These are phyloP conservation scores for Manis crassicaudata DNA, from an alignment of 2,797 vertebrate species.

Conservation along the genomic window DNA sequence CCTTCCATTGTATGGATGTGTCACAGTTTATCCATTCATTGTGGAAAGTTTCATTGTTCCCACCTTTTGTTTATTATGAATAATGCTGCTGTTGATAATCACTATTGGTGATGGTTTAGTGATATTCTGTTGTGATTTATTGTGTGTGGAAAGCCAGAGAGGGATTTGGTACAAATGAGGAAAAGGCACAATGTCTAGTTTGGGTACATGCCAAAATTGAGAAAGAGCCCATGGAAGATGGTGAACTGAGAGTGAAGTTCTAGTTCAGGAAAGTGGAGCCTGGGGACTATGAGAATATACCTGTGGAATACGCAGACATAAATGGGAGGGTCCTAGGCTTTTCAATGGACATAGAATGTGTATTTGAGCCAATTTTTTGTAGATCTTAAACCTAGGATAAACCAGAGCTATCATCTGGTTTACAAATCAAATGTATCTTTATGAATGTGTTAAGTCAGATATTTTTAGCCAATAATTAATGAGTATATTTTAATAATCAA, in stretches of 20 bases:
- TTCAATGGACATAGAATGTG: background rate
- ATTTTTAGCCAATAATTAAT: background rate
- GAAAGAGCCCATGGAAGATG: background rate
- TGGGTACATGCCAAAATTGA: background rate
- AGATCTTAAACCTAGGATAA: background rate
- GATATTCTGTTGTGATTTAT: background rate
- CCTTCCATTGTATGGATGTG: background rate
- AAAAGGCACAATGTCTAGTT: background rate
- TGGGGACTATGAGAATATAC: background rate
- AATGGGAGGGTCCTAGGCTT: accelerated
- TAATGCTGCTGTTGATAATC: background rate
- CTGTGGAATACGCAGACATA: background rate
- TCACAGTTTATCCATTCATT: background rate
- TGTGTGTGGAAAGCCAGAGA: background rate
- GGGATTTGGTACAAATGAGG: background rate
- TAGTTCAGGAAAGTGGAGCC: background rate
- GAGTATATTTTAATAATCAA: background rate
- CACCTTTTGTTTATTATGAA: background rate
- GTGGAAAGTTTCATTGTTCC: background rate
- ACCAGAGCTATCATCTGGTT: background rate
- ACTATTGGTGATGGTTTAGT: background rate
- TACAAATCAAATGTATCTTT: background rate
- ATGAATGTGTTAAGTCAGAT: background rate
- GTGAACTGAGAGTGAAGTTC: background rate
- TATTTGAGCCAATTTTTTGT: background rate